phyloP scores from a whole-genome alignment of 30 jellyfish, hydroid and myxozoan species.

The Sanderia malayensis region DNA sequence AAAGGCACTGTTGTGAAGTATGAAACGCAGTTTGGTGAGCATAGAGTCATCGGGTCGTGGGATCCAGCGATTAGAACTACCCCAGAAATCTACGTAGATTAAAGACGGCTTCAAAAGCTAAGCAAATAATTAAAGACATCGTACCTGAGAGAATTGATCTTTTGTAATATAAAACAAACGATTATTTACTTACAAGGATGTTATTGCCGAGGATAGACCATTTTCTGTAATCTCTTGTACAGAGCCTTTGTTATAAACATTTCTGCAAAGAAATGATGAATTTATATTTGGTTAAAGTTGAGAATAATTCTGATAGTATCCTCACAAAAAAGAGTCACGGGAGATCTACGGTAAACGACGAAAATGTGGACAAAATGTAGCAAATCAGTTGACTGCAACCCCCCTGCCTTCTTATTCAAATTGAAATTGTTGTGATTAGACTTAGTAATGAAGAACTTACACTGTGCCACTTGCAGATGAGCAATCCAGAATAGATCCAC shows the following conservation, averaged over 20 bases:
- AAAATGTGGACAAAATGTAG: background rate
- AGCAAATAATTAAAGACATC: too few relatives aligned
- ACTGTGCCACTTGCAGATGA: constrained; percentile 14
- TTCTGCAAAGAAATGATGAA: constrained; percentile 15
- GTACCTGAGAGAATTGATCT: too few relatives aligned
- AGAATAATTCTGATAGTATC: too few relatives aligned
- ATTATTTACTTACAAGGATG: constrained; percentile 27
- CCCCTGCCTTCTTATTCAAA: background rate
- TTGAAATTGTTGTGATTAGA: background rate
- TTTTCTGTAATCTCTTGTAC: constrained; percentile 28
- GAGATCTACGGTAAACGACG: background rate
- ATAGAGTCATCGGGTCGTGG: too few relatives aligned
- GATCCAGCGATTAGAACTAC: too few relatives aligned
- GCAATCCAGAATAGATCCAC: constrained; percentile 32
- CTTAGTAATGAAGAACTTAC: constrained; percentile 16
- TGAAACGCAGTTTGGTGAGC: too few relatives aligned
- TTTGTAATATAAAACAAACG: background rate
- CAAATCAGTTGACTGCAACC: background rate
- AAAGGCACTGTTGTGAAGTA: too few relatives aligned
- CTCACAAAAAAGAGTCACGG: background rate
- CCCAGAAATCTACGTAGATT: too few relatives aligned
- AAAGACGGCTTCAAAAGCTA: too few relatives aligned
- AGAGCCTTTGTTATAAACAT: constrained; percentile 23
- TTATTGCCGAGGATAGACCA: constrained; percentile 33
- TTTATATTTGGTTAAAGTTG: too few relatives aligned